These are phyloP conservation scores for Strix uralensis DNA, from an alignment of 2,113 vertebrate genomes.

Conservation along the genomic window DNA sequence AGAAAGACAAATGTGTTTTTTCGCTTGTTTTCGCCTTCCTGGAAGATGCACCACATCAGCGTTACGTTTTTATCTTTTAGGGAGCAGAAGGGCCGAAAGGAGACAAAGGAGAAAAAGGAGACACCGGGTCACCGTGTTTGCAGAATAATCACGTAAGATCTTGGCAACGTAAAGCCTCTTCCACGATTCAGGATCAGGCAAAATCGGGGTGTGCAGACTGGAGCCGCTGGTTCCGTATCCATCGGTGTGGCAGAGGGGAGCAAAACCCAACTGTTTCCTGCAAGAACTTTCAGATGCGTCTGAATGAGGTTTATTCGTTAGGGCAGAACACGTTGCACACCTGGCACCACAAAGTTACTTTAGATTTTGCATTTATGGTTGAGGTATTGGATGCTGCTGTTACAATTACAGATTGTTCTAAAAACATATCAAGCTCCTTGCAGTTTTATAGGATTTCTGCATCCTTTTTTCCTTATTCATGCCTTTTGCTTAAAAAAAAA, in stretches of 20 bases:
- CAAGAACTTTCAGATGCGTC: not conserved
- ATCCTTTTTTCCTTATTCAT: not conserved
- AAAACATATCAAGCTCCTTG: not conserved
- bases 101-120: constrained; percentile 90
- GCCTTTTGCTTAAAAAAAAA: not conserved
- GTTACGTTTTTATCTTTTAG: constrained; percentile 42
- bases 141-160: constrained; percentile 86
- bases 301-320: not conserved
- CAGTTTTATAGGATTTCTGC: not conserved
- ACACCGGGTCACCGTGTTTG: constrained; percentile 74
- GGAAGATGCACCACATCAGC: not conserved
- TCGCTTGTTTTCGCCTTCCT: not conserved
- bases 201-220: not conserved
- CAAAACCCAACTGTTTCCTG: not conserved
- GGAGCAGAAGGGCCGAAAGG: constrained; percentile 87
- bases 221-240: rapidly evolving
- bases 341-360: not conserved
- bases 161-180: not conserved
- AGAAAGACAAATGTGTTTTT: not conserved
- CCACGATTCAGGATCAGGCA: rapidly evolving
- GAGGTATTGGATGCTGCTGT: not conserved
- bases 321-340: not conserved
- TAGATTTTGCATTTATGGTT: not conserved
- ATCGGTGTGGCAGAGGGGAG: not conserved
- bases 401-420: not conserved